Conservation (phyloP, 2,113 vertebrate species). For the Romanogobio albipinnatus region DNA sequence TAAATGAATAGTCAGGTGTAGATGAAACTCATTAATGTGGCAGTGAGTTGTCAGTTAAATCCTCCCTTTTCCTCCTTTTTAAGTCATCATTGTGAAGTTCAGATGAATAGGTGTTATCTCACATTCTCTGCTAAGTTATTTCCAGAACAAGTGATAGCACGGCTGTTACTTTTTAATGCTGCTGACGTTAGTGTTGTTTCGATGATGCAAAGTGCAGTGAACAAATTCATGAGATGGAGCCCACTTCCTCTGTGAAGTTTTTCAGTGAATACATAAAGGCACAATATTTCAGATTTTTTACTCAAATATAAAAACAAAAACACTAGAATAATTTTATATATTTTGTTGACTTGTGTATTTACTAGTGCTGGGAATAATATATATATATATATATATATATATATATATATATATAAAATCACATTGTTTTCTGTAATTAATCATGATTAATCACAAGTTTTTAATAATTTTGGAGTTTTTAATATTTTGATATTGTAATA, state of each 20-base stretch:
- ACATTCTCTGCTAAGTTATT: conserved; percentile 70
- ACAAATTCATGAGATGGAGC: conserved; percentile 39
- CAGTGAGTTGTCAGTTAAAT: not conserved
- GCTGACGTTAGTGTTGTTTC: conserved; percentile 56
- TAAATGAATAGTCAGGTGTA: not conserved
- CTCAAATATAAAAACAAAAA: too few species aligned
- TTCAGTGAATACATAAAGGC: too few species aligned
- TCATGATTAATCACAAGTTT: too few species aligned
- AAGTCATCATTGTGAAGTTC: conserved; percentile 20
- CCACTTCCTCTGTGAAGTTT: not conserved
- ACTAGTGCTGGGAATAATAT: too few species aligned
- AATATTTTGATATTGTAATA: too few species aligned
- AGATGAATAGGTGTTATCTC: conserved; percentile 58
- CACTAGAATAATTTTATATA: too few species aligned
- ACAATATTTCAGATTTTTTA: too few species aligned
- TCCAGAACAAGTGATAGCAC: conserved; percentile 71
- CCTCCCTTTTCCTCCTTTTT: not conserved
- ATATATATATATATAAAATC: too few species aligned
- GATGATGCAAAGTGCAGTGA: conserved; percentile 56
- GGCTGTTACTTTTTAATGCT: conserved; percentile 64
- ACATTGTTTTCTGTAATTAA: too few species aligned
- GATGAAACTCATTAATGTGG: not conserved
- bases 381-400: too few species aligned
- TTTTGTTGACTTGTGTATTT: too few species aligned
- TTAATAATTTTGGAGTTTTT: too few species aligned